Evolutionary conservation across 2,888 invertebrate genomes (phyloP).

Genomic region (Archaeoteleia sp.): DNA sequence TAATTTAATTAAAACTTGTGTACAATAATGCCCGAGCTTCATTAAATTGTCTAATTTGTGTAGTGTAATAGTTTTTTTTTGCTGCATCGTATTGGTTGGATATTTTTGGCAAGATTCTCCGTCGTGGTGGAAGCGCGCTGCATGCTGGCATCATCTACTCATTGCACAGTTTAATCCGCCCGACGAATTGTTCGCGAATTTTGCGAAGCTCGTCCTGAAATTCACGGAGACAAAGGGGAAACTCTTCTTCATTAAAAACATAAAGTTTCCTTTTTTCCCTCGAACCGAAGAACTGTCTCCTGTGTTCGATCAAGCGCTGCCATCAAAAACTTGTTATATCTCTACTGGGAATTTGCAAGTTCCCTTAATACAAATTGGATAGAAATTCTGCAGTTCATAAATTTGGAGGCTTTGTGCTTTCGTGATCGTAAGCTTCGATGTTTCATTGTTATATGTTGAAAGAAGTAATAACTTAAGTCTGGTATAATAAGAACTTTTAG

Average conservation of each 20-base stretch:
- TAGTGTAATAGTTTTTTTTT: constrained; percentile 9
- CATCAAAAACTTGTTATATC: constrained; percentile 21
- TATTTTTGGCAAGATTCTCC: constrained; percentile 11
- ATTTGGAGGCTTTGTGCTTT: not conserved
- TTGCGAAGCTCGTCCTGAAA: not conserved
- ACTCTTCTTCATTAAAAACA: constrained; percentile 21
- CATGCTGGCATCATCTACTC: constrained; percentile 6
- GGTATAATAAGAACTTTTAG: too few species aligned
- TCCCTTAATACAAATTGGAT: constrained; percentile 8
- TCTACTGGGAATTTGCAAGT: too few species aligned
- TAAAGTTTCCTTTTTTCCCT: constrained; percentile 1
- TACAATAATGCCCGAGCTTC: not conserved
- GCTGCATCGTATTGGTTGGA: constrained; percentile 6
- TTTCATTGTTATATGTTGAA: too few species aligned
- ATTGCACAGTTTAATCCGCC: constrained; percentile 11
- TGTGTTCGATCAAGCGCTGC: constrained; percentile 23
- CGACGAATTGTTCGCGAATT: constrained; percentile 20
- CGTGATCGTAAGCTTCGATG: too few species aligned
- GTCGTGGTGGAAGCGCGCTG: constrained; percentile 4
- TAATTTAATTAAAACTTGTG: constrained; percentile 1
- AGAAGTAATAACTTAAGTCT: too few species aligned
- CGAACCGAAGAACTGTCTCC: constrained; percentile 20
- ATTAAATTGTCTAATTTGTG: constrained; percentile 6
- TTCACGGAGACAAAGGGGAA: constrained; percentile 18
- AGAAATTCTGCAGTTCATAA: constrained; percentile 6